phyloP scores from a whole-genome alignment of 2,113 vertebrate genomes.

The Paradoxurus hermaphroditus region DNA sequence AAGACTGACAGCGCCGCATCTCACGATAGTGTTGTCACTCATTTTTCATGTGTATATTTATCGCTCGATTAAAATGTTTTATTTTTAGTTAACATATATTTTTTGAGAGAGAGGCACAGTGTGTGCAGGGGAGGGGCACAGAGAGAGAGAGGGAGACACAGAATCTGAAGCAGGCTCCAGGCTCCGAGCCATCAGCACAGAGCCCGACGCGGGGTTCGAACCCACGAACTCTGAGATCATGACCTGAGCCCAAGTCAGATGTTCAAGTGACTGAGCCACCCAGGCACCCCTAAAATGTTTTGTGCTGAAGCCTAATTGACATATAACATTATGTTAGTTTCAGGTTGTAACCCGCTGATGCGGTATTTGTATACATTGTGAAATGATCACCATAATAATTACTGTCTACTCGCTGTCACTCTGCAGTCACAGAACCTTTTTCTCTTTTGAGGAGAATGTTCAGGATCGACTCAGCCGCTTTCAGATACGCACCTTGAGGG shows the following conservation, averaged over 20 bases:
- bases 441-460: neutral
- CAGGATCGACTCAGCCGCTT: neutral
- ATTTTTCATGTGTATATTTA: neutral
- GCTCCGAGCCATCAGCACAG: too few species aligned
- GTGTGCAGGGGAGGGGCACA: too few species aligned
- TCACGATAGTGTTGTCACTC: neutral
- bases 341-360: neutral
- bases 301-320: neutral
- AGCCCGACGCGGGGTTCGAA: too few species aligned
- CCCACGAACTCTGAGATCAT: too few species aligned
- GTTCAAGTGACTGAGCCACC: too few species aligned
- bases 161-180: too few species aligned
- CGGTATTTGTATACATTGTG: neutral
- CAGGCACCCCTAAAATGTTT: neutral
- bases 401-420: neutral
- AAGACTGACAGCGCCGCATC: rapidly evolving
- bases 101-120: too few species aligned
- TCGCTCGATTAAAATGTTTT: neutral
- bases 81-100: too few species aligned
- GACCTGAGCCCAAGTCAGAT: too few species aligned
- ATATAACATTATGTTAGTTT: neutral
- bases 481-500: neutral
- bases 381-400: neutral
- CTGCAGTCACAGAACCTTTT: neutral
- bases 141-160: too few species aligned